phyloP scores from a whole-genome alignment of 2,113 vertebrate genomes.

The Pundamilia nyererei region DNA sequence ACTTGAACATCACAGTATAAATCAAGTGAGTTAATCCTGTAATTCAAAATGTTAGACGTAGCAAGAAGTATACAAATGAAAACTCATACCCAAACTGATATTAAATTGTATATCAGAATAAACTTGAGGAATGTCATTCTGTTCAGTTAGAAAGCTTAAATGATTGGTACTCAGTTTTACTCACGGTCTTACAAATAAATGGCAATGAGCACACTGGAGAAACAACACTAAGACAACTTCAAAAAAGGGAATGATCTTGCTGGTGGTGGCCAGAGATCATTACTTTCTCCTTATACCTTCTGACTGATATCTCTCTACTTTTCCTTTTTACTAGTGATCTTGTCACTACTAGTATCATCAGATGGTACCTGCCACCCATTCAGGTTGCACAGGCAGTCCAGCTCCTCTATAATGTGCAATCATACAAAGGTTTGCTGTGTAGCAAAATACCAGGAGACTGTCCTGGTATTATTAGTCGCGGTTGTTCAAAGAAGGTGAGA shows the following conservation, averaged over 20 bases:
- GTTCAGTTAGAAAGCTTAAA: neutral
- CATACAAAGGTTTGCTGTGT: neutral
- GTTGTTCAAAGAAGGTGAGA: neutral
- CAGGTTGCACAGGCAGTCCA: neutral
- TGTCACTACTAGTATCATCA: neutral
- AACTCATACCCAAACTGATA: neutral
- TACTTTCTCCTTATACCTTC: neutral
- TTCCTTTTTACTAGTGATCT: neutral
- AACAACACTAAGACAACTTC: neutral
- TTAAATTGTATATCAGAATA: neutral
- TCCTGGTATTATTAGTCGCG: neutral
- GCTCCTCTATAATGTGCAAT: neutral
- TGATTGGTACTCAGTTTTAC: neutral
- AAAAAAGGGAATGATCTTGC: neutral
- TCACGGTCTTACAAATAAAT: neutral
- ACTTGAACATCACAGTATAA: neutral
- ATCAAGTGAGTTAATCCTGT: neutral
- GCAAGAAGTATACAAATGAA: fast-evolving
- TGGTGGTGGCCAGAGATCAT: neutral
- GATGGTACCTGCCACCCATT: neutral
- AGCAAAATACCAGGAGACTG: neutral
- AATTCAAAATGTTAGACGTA: neutral
- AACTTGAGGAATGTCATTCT: neutral
- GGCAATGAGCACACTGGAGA: neutral
- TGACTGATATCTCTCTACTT: neutral